Percentiles rank a stretch among this genome's conserved stretches.
Evolutionary conservation across 1,140 invertebrate species (phyloP).

Genomic region (Camponotus vicinus): DNA sequence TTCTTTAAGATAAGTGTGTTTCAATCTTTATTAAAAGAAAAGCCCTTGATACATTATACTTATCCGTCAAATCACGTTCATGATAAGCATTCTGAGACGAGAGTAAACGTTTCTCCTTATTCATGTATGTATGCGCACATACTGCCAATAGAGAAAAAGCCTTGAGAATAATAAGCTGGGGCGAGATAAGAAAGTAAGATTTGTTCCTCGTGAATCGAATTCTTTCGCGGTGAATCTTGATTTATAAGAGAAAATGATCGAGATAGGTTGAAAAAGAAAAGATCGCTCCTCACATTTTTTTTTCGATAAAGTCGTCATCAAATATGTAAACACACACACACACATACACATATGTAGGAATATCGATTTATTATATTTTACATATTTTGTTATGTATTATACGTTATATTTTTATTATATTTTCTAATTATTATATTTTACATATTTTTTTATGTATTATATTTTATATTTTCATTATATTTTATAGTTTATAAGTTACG

Average conservation of each 20-base stretch:
- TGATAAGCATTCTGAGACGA: constrained; percentile 5
- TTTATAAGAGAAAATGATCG: background rate
- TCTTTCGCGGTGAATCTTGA: background rate
- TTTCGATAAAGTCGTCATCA: background rate
- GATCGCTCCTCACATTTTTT: background rate
- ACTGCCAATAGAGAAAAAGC: constrained; percentile 22
- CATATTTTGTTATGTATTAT: too few species aligned
- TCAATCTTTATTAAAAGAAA: background rate
- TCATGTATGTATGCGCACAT: constrained; percentile 26
- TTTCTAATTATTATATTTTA: background rate
- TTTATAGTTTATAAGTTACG: too few species aligned
- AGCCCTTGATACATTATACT: background rate
- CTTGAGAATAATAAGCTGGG: constrained; percentile 31
- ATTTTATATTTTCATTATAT: too few species aligned
- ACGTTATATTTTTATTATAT: too few species aligned
- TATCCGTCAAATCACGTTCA: constrained; percentile 2
- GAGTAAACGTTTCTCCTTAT: constrained; percentile 15
- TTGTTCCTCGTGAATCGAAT: constrained; percentile 30
- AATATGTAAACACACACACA: background rate
- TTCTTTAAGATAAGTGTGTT: too few species aligned
- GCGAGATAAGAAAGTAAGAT: constrained; percentile 14
- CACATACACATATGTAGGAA: background rate
- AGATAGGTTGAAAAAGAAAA: background rate
- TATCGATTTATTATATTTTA: background rate
- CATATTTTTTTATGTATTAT: too few species aligned